Evolutionary conservation across 2,797 vertebrate genomes (phyloP), one percentile per base, ranked within the genome.

Genomic region (Danio jaintianensis): DNA sequence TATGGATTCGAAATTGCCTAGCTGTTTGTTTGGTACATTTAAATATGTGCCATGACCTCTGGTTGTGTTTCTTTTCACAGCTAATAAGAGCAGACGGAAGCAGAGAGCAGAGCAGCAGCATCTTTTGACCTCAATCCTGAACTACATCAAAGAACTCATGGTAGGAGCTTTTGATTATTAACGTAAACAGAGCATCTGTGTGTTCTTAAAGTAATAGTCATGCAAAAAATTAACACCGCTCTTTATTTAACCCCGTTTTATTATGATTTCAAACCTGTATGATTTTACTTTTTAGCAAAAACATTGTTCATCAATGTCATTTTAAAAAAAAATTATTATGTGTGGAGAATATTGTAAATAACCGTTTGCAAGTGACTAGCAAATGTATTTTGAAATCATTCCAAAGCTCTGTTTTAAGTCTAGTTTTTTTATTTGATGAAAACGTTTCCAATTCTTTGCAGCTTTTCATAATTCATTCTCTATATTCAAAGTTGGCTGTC

Each of bases 41-140:
- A 62, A 50, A 69, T 70, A 43, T 58, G 45, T 52, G 66, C 36
- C 56, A 8, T 79, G 36, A 79, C 76, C 76, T 70, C 18, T 79
- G 76, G 29, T 62, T 92, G 81, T 91, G 59, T 84, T 85, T 91
- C 79, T 85, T 71, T 89, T 75, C 42, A 89, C 90, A 94, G 93
- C 90, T 87, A 89, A 93, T 92, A 92, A 93, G 86, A 92, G 91
- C 85, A 86, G 90, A 88, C 86, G 91, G 86, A 85, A 84, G 85
- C 86, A 80, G 80, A 83, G 84, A 85, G 80, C 85, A 69, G 45
- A 86, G 85, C 90, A 82, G 82, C 88, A 81, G 84, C 83, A 83
- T 87, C 90, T 66, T 88, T 90, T 91, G 87, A 91, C 87, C 91
- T 91, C 86, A 91, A 89, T 86, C 82, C 88, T 89, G 90, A 92